phyloP scores from a whole-genome alignment of 2,113 vertebrate genomes.

The Oncorhynchus mykiss region DNA sequence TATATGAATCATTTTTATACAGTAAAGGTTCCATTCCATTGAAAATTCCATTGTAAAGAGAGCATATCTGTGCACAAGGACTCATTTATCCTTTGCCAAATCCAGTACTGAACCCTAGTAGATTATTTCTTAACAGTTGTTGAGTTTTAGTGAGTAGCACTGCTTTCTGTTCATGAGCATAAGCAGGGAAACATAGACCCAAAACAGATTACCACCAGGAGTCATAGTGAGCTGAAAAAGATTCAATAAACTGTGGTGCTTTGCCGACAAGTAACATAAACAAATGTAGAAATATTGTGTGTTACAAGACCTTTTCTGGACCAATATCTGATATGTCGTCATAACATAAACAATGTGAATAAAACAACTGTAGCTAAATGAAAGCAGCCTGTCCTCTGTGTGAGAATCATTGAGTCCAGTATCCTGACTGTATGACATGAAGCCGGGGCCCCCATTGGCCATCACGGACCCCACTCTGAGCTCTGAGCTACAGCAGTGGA shows the following conservation, averaged over 20 bases:
- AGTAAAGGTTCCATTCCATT: too few relatives aligned
- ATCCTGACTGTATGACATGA: background rate
- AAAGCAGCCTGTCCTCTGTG: background rate
- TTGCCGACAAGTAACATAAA: constrained; percentile 1
- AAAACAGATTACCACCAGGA: constrained; percentile 2
- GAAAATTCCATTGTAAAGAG: too few relatives aligned
- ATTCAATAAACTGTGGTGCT: background rate
- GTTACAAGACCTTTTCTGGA: background rate
- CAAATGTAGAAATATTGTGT: background rate
- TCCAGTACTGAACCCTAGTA: too few relatives aligned
- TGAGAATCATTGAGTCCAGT: background rate
- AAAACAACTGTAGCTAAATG: too few relatives aligned
- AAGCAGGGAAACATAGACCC: background rate
- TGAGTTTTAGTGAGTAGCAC: background rate
- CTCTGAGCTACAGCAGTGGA: too few relatives aligned
- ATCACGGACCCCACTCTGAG: too few relatives aligned
- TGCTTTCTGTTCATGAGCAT: constrained; percentile 4
- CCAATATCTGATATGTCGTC: background rate
- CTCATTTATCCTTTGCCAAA: too few relatives aligned
- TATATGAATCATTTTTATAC: too few relatives aligned
- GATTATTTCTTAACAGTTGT: too few relatives aligned
- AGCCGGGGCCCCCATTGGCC: too few relatives aligned
- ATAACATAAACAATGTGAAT: background rate
- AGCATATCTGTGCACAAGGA: too few relatives aligned
- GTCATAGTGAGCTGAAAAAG: background rate